Conservation (phyloP, 2,797 vertebrate genomes). For the Sarcophilus harrisii region DNA sequence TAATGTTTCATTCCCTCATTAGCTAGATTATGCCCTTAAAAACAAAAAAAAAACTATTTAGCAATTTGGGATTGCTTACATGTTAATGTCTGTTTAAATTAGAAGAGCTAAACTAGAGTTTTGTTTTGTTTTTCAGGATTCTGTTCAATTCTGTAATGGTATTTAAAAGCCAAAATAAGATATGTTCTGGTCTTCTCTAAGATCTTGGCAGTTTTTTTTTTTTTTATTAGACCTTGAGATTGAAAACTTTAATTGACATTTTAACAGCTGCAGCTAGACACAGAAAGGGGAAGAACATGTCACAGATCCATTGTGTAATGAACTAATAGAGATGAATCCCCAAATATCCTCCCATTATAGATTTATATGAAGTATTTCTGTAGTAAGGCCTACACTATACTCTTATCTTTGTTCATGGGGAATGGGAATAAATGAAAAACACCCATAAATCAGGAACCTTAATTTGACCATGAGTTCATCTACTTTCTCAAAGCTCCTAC, state of each 20-base stretch:
- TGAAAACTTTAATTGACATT: not conserved
- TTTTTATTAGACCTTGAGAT: not conserved
- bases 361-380: constrained; percentile 13
- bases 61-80: not conserved
- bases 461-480: not conserved
- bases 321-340: constrained; percentile 20
- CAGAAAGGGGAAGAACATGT: not conserved
- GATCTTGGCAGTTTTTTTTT: not conserved
- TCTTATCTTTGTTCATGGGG: not conserved
- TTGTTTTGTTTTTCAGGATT: not conserved
- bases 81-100: not conserved
- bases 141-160: not conserved
- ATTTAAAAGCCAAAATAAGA: not conserved
- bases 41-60: not conserved
- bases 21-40: not conserved
- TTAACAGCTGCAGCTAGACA: not conserved
- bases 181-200: not conserved
- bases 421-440: not conserved
- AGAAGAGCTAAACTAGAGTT: not conserved
- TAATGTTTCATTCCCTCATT: no score
- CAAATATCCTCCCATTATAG: not conserved
- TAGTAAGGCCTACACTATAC: not conserved
- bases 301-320: not conserved
- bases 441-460: not conserved
- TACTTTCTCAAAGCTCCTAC: not conserved